Conservation (phyloP, 2,888 invertebrate species). For the Rhabditoides inermis region DNA sequence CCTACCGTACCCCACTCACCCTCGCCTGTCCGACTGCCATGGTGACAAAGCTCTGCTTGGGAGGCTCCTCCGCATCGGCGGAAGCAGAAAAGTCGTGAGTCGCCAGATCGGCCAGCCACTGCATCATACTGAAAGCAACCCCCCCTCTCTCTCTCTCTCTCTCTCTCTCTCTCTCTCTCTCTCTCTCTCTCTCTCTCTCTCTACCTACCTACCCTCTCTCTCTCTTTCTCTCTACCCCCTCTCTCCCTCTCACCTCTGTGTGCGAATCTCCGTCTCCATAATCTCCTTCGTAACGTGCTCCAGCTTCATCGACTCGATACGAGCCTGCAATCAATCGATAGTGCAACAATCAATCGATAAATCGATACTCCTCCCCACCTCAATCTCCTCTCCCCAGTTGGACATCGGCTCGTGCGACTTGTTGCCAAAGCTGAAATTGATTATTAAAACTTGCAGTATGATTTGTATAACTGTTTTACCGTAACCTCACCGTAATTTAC, state of each 20-base stretch:
- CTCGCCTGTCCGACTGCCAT: slow-evolving; percentile 25
- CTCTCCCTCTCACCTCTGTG: slow-evolving; percentile 27
- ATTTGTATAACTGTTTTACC: no score
- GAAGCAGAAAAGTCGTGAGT: slow-evolving; percentile 33
- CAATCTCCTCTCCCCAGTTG: slow-evolving; percentile 35
- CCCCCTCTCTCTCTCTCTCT: background rate
- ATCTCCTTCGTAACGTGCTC: slow-evolving; percentile 44
- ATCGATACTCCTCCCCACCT: slow-evolving; percentile 14
- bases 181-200: background rate
- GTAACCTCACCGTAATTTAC: no score
- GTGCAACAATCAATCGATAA: no score
- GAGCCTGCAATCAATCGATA: slow-evolving; percentile 21
- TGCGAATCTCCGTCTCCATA: slow-evolving; percentile 35
- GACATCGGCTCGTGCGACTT: slow-evolving; percentile 33
- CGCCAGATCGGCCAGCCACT: slow-evolving; percentile 40
- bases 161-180: background rate
- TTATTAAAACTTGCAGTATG: no score
- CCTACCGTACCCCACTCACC: no score
- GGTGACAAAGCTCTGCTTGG: slow-evolving; percentile 20
- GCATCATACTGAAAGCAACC: slow-evolving; percentile 36
- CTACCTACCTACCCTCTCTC: slow-evolving; percentile 20
- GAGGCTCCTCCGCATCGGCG: slow-evolving; percentile 22
- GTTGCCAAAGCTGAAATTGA: slow-evolving; percentile 7
- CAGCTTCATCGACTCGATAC: slow-evolving; percentile 25
- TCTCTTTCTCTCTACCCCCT: background rate